Evolutionary conservation across 2,888 invertebrate species (phyloP).

Genomic region (Ormyrus rosae): DNA sequence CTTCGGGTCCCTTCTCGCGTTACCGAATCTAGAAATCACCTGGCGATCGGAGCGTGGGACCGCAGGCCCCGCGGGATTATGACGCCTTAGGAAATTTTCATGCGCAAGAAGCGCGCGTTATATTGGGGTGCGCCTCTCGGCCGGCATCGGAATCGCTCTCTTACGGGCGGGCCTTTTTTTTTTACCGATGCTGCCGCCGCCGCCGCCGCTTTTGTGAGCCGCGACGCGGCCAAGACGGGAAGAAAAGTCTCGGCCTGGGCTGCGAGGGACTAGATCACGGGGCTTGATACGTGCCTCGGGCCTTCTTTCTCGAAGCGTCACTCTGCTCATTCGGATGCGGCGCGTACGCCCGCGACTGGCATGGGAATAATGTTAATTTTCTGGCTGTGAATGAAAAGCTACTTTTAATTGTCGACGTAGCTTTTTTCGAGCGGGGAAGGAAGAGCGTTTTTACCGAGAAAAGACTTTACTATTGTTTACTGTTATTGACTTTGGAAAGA

Average conservation of each 20-base stretch:
- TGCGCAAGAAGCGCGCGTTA: slow-evolving; percentile 10
- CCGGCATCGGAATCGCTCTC: slow-evolving; percentile 33
- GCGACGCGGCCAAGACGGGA: background rate
- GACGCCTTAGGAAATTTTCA: slow-evolving; percentile 37
- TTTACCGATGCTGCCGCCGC: no score
- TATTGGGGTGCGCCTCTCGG: slow-evolving; percentile 25
- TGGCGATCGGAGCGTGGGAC: slow-evolving; percentile 43
- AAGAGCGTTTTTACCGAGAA: no score
- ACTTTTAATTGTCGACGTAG: no score
- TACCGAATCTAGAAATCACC: slow-evolving; percentile 58
- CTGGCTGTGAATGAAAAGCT: no score
- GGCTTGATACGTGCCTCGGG: background rate
- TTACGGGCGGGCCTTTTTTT: background rate
- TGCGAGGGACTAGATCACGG: no score
- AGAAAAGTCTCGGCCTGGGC: slow-evolving; percentile 16
- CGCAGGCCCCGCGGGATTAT: slow-evolving; percentile 31
- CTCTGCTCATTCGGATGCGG: background rate
- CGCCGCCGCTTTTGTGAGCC: no score
- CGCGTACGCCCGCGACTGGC: background rate
- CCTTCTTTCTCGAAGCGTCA: background rate
- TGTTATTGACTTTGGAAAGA: no score
- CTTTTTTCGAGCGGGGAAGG: no score
- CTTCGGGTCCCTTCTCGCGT: slow-evolving; percentile 58
- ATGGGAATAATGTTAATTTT: no score
- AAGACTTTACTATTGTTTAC: no score